Conservation (phyloP, 2,113 vertebrate genomes). For the Oriolus oriolus region DNA sequence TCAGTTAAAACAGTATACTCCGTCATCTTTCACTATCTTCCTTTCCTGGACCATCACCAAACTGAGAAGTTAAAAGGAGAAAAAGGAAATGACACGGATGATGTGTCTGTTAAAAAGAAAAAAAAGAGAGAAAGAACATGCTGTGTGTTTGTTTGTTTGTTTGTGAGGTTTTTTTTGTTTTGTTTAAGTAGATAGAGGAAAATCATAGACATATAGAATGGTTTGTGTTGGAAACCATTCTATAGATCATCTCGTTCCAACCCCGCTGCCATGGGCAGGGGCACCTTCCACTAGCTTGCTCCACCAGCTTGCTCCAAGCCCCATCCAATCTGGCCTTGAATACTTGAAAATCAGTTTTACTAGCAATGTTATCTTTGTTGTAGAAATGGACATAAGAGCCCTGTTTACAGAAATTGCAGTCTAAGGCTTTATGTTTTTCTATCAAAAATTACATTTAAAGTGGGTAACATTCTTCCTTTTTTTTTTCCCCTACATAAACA, state of each 20-base stretch:
- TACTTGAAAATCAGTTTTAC: not conserved
- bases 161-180: not conserved
- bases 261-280: not conserved
- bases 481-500: not conserved
- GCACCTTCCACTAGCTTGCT: fast-evolving
- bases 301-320: not conserved
- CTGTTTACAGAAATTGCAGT: not conserved
- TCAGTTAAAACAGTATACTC: not conserved
- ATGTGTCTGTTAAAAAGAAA: not conserved
- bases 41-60: not conserved
- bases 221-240: not conserved
- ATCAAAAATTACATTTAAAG: not conserved
- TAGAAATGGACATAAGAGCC: not conserved
- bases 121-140: fast-evolving
- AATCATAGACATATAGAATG: not conserved
- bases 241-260: not conserved
- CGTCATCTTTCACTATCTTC: not conserved
- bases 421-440: not conserved
- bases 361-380: fast-evolving
- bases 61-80: not conserved
- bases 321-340: not conserved
- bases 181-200: not conserved
- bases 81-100: not conserved
- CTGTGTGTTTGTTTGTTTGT: fast-evolving
- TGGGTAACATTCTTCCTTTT: fast-evolving